Base-by-base conservation (phyloP, 1,140 invertebrate species). In the Leptopilina clavipes region DNA sequence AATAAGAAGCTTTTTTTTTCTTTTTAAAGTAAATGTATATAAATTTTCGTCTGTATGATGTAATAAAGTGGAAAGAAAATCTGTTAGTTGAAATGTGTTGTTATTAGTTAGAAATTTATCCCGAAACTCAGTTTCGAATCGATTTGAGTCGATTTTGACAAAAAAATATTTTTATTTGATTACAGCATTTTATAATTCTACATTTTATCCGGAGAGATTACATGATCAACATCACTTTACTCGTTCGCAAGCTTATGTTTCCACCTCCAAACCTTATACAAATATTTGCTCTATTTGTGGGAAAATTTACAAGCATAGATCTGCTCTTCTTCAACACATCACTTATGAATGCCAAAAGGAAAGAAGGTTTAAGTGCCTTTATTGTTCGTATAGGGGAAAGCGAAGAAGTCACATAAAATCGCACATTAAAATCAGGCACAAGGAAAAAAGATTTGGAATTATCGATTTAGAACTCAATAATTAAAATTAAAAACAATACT, bases 291-390 rank as follows among this genome's bases (percentile, higher is more conserved):
- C 85, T 18, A 82, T 73, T 31, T 86, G 85, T 22, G 83, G 82
- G 22, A 83, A 84, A 54, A 82, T 84, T 70, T 93, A 92, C 85
- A 92, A 91, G 77, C 90, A 92, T 76, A 91, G 89, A 75, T 87
- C 86, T 40, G 89, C 82, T 31, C 79, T 89, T 0, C 85, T 82
- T 80, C 82, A 81, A 19, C 92, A 93, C 79, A 79, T 90, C 44
- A 88, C 89, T 44, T 92, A 91, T 83, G 91, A 93, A 79, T 93
- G 92, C 78, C 91, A 91, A 43, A 91, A 91, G 72, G 88, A 89
- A 82, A 92, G 92, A 6, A 88, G 91, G 25, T 92, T 92, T 76
- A 87, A 91, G 80, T 93, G 93, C 81, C 86, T 85, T 40, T 87
- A 91, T 77, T 93, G 92, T 72, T 83, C 86, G n/a, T 91, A 92